Evolutionary conservation across 2,113 vertebrate species (phyloP), one percentile per base, ranked within the genome.

Genomic region (Psephotus haematonotus): DNA sequence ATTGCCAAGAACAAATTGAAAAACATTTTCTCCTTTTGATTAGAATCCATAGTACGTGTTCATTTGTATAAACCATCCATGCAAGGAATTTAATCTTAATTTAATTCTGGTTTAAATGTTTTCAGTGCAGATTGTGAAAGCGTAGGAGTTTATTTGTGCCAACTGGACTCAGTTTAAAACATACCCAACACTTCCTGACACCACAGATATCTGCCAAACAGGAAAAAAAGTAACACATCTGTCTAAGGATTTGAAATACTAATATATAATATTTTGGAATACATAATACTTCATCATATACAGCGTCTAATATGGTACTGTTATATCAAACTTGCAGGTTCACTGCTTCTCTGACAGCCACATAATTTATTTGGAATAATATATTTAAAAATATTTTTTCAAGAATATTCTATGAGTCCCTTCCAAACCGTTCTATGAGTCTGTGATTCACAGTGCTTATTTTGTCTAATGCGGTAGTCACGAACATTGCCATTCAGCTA

Each of bases 71-170:
- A 93, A 52, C 33, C 31, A 88, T 41, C 85, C 76, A 86, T 79
- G 86, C 78, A 96, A 93, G 35, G 77, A 97, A 64, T 67, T 83
- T 93, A 90, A 84, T 72, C 44, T 84, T 92, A 83, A 85, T 93
- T 88, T 71, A 87, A 93, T 96, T 96, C 39, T 94, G 4, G 17
- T 95, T 95, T 69, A 82, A 95, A 70, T 82, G 53, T 95, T 93
- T 91, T 95, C 55, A 92, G 33, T 8, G 23, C 62, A 79, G 17
- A 60, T 70, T 88, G 39, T 75, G 65, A 84, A 65, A 78, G n/a
- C 47, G 77, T n/a, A 28, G 65, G 52, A 74, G 9, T 90, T 95
- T 83, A 50, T 68, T 72, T 96, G 35, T 86, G 46, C 23, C 59
- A 52, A 1, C 44, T 81, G 81, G 53, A 88, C 44, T 79, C 33